Base-by-base conservation (phyloP, 2,888 invertebrate species). In the Watsonalla cultraria region DNA sequence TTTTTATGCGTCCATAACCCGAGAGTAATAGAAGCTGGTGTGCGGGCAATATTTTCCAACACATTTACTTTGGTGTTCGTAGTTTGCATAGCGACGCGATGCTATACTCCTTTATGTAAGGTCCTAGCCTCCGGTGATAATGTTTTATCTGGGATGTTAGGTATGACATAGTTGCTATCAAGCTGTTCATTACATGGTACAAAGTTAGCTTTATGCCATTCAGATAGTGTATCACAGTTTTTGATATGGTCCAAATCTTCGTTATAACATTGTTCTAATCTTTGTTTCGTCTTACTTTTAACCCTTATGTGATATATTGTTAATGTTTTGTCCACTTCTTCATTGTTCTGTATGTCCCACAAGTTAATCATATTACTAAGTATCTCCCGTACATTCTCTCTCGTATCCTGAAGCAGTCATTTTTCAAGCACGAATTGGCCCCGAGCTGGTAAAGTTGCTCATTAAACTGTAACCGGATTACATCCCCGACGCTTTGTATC, bases 1-100 rank as follows among this genome's bases (percentile, higher is more conserved):
- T 46, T 42, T 15, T 49, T 47, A 48, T 13, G 35, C 7, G 34
- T 13, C 8, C 47, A 48, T 48, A 48, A 48, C 35, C 7, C 14
- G 14, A 13, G 34, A 35, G 35, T 48, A 48, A 37, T 13, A 48
- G 11, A 35, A 35, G 35, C 47, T n/a, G 47, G 47, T 48, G 47
- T 48, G 35, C 35, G 13, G 35, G 47, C 47, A 13, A 48, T 48
- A 65, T 68, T 66, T 69, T 64, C 58, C 65, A 46, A 58, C 46
- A 51, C 62, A 60, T 66, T 66, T 63, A 62, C 63, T 58, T 52
- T 56, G 11, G 51, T 48, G 35, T 37, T 48, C 57, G 51, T 54
- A 54, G 57, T 61, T 62, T 59, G 57, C 59, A 62, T 60, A 57
- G 42, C 54, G 46, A 37, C 51, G 51, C 54, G 47, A 45, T 52